A percentile compares a stretch with the other conserved stretches of the same genome.
Conservation (phyloP, 2,888 invertebrate species). For the Lordiphosa fenestrarum region DNA sequence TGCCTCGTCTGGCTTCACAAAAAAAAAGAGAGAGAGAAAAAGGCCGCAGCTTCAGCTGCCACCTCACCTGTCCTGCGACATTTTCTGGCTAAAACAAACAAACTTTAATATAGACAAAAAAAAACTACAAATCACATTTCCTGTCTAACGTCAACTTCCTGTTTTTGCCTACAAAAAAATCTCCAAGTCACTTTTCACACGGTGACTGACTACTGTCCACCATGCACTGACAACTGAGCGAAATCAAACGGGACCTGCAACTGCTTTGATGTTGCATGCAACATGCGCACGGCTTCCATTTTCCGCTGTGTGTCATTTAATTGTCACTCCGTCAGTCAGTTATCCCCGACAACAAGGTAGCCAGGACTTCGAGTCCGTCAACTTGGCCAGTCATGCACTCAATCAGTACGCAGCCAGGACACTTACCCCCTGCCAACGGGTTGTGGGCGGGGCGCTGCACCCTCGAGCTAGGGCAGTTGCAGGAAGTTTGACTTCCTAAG, state of each 20-base stretch:
- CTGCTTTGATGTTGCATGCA: conserved; percentile 72
- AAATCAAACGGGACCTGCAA: conserved; percentile 58
- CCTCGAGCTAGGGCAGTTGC: conserved; percentile 13
- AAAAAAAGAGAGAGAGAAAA: conserved; percentile 18
- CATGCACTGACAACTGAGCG: conserved; percentile 50
- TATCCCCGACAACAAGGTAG: conserved; percentile 35
- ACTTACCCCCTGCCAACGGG: conserved; percentile 17
- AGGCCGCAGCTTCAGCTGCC: conserved; percentile 19
- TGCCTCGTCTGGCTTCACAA: conserved; percentile 45
- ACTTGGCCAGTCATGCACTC: conserved; percentile 68
- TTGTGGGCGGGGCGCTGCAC: conserved; percentile 20
- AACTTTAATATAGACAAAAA: conserved; percentile 45
- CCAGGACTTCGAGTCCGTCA: conserved; percentile 37
- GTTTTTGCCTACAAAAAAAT: conserved; percentile 54
- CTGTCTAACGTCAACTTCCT: conserved; percentile 68
- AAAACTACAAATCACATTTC: conserved; percentile 74
- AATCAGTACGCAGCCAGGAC: conserved; percentile 54
- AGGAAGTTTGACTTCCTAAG: conserved; percentile 68
- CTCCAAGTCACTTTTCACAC: conserved; percentile 77
- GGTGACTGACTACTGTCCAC: conserved; percentile 33
- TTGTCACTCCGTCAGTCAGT: conserved; percentile 57
- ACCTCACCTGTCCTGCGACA: conserved; percentile 41
- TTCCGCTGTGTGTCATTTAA: conserved; percentile 75
- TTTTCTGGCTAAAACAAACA: conserved; percentile 44
- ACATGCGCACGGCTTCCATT: conserved; percentile 63